phyloP scores from a whole-genome alignment of 2,113 vertebrate species.

The Sinocyclocheilus grahami region DNA sequence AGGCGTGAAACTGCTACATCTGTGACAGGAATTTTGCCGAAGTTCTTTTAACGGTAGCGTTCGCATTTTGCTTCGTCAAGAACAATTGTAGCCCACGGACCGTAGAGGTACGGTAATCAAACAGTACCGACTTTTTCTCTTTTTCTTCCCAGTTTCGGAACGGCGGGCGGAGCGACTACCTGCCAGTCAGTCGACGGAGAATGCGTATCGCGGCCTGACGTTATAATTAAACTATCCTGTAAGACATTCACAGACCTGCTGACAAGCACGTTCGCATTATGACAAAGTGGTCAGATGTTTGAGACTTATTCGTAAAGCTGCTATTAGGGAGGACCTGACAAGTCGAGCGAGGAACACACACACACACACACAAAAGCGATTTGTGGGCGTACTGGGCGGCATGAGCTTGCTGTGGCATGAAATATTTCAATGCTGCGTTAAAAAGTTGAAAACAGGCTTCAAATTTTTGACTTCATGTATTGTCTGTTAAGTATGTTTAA shows the following conservation, averaged over 20 bases:
- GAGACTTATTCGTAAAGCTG: slow-evolving; percentile 78
- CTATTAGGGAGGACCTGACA: slow-evolving; percentile 61
- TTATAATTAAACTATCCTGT: slow-evolving; percentile 87
- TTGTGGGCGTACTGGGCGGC: slow-evolving; percentile 46
- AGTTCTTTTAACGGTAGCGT: slow-evolving; percentile 49
- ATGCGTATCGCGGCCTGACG: slow-evolving; percentile 77
- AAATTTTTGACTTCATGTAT: slow-evolving; percentile 1
- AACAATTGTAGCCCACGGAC: slow-evolving; percentile 77
- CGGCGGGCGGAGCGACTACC: slow-evolving; percentile 75
- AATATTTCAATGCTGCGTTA: slow-evolving; percentile 38
- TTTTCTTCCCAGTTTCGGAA: slow-evolving; percentile 72
- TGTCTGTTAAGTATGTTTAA: slow-evolving; percentile 8
- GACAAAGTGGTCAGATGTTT: slow-evolving; percentile 78
- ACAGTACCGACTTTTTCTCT: slow-evolving; percentile 77
- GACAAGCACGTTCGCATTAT: slow-evolving; percentile 81
- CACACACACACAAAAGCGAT: slow-evolving; percentile 34
- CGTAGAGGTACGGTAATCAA: slow-evolving; percentile 83
- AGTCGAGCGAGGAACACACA: slow-evolving; percentile 51
- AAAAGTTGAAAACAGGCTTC: slow-evolving; percentile 44
- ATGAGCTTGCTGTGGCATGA: slow-evolving; percentile 15
- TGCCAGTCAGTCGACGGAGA: slow-evolving; percentile 74
- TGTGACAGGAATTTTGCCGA: slow-evolving; percentile 56
- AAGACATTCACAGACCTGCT: slow-evolving; percentile 79
- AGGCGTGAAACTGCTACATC: slow-evolving; percentile 57
- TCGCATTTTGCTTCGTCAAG: slow-evolving; percentile 49